Percentiles rank a stretch among this genome's conserved stretches.
phyloP scores from a whole-genome alignment of 1,140 invertebrate genomes.

The Eurosta solidaginis region DNA sequence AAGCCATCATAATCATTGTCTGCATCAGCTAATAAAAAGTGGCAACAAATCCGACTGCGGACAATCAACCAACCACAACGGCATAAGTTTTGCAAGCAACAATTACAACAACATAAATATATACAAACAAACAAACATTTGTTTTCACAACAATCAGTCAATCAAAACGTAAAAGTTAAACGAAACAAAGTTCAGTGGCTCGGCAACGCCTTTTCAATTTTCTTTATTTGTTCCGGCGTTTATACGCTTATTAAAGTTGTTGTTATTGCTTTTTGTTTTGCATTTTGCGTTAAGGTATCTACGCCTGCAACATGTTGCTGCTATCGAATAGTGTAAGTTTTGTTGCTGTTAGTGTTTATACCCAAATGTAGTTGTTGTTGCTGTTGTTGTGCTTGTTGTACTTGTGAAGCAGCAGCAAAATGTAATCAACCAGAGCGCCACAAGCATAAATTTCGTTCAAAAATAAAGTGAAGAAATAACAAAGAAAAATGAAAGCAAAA shows the following conservation, averaged over 20 bases:
- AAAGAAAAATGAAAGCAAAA: background rate
- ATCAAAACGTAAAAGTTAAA: background rate
- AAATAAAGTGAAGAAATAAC: background rate
- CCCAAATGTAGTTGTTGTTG: background rate
- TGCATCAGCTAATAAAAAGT: background rate
- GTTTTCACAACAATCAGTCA: no score
- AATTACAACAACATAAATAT: background rate
- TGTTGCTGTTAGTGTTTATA: background rate
- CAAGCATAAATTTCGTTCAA: background rate
- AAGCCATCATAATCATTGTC: background rate
- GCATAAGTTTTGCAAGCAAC: background rate
- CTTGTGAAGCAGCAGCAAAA: background rate
- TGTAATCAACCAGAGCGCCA: background rate
- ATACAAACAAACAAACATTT: background rate
- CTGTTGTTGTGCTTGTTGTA: background rate
- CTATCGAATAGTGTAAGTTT: slow-evolving; percentile 9
- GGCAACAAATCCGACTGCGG: background rate
- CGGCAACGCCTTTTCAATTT: slow-evolving; percentile 15
- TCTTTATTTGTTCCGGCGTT: slow-evolving; percentile 3
- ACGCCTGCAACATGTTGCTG: background rate
- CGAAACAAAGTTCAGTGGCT: slow-evolving; percentile 12
- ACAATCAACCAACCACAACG: background rate
- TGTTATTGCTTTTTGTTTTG: background rate
- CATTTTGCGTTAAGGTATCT: background rate
- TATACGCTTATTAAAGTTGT: background rate